phyloP scores from a whole-genome alignment of 2,888 invertebrate species.

The Yponomeuta sedellus region DNA sequence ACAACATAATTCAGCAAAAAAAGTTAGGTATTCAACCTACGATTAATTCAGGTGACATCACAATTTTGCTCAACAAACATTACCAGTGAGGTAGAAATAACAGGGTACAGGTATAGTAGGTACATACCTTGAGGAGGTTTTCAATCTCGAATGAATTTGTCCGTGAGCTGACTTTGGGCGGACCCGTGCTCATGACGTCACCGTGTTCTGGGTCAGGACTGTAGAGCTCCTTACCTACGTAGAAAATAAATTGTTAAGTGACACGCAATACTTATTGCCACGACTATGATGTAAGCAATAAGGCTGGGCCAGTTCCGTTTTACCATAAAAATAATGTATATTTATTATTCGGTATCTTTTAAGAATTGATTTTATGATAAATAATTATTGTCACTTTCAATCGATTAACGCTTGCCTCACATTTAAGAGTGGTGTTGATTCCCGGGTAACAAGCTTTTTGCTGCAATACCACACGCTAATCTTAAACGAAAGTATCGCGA shows the following conservation, averaged over 20 bases:
- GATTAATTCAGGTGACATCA: neutral
- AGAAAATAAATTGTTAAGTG: slow-evolving; percentile 16
- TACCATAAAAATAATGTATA: no score
- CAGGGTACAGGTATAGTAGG: neutral
- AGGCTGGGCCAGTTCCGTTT: no score
- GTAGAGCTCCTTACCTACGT: slow-evolving; percentile 84
- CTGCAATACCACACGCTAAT: no score
- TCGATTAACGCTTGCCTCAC: no score
- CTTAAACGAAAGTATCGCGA: no score
- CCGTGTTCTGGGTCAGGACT: slow-evolving; percentile 77
- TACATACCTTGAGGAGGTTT: slow-evolving; percentile 87
- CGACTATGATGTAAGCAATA: no score
- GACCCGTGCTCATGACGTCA: slow-evolving; percentile 48
- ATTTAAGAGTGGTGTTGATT: no score
- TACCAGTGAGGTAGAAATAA: neutral
- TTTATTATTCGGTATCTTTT: no score
- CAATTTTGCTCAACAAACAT: slow-evolving; percentile 6
- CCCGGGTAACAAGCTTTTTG: no score
- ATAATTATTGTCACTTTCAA: no score
- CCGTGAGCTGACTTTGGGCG: slow-evolving; percentile 83
- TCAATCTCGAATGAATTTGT: slow-evolving; percentile 97
- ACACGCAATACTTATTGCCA: no score
- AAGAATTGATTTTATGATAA: no score
- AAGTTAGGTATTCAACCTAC: neutral
- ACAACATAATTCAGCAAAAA: neutral